Evolutionary conservation across 2,113 vertebrate species (phyloP).

Genomic region (Tauraco erythrolophus): DNA sequence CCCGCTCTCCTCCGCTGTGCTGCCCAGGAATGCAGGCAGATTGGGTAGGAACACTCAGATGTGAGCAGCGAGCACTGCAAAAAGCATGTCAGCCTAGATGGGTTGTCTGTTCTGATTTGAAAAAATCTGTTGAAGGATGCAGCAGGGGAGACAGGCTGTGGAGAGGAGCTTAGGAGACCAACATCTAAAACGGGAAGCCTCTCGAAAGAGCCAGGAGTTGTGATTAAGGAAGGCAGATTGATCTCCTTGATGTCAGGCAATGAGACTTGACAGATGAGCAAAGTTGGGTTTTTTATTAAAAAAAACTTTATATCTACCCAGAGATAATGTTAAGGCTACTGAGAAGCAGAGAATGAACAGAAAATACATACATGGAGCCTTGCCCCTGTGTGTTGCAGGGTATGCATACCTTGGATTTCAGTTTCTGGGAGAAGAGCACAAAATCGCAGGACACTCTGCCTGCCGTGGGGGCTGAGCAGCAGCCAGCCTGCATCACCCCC

Average conservation of each 20-base stretch:
- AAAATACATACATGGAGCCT: background rate
- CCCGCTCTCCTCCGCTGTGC: background rate
- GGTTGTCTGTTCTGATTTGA: slow-evolving; percentile 64
- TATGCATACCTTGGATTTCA: background rate
- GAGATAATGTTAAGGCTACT: background rate
- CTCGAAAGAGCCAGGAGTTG: slow-evolving; percentile 7
- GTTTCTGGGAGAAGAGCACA: background rate
- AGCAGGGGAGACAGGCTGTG: slow-evolving; percentile 51
- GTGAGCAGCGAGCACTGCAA: background rate
- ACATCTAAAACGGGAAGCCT: slow-evolving; percentile 32
- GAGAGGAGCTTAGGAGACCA: slow-evolving; percentile 22
- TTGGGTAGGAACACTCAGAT: background rate
- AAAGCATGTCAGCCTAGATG: slow-evolving; percentile 37
- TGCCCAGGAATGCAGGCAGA: background rate
- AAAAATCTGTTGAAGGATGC: slow-evolving; percentile 46
- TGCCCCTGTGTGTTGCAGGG: background rate
- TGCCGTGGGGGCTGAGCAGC: background rate
- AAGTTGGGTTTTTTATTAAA: background rate
- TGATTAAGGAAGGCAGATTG: slow-evolving; percentile 31
- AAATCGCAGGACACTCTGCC: background rate
- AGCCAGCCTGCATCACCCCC: background rate
- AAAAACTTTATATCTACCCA: background rate
- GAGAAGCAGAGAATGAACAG: background rate
- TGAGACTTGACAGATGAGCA: slow-evolving; percentile 35
- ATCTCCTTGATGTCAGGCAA: slow-evolving; percentile 31